A percentile compares a stretch with the other conserved stretches of the same genome.
These are phyloP conservation scores for Pelmatolapia mariae DNA, from an alignment of 2,113 vertebrate genomes.

Conservation along the genomic window DNA sequence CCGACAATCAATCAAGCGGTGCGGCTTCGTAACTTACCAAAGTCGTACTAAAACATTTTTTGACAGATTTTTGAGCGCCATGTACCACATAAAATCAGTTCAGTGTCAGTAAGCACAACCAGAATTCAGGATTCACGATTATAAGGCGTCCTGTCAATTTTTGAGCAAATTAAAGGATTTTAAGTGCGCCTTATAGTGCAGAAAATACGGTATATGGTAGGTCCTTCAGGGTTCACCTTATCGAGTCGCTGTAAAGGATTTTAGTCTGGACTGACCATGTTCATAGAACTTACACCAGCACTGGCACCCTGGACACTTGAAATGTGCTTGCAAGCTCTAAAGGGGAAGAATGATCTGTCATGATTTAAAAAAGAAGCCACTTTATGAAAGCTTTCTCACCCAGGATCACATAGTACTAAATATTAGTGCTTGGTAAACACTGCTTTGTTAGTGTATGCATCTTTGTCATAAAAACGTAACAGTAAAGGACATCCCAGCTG, in stretches of 20 bases:
- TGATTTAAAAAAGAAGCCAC: background rate
- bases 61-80: no score
- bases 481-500: background rate
- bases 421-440: background rate
- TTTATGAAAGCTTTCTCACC: background rate
- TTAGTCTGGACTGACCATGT: background rate
- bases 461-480: background rate
- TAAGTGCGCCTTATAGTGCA: fast-evolving
- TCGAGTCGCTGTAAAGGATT: background rate
- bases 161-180: no score
- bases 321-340: background rate
- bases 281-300: background rate
- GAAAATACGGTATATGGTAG: background rate
- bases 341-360: background rate
- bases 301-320: background rate
- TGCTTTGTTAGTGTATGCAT: background rate
- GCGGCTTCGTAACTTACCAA: no score
- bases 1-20: no score
- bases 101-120: no score
- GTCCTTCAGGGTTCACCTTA: background rate
- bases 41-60: no score
- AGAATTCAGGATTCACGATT: no score
- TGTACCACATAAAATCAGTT: no score
- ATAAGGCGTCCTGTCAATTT: no score
- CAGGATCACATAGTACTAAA: background rate